Evolutionary conservation across 2,797 vertebrate species (phyloP), one percentile per base, ranked within the genome.

Genomic region (Galagoides demidoff): DNA sequence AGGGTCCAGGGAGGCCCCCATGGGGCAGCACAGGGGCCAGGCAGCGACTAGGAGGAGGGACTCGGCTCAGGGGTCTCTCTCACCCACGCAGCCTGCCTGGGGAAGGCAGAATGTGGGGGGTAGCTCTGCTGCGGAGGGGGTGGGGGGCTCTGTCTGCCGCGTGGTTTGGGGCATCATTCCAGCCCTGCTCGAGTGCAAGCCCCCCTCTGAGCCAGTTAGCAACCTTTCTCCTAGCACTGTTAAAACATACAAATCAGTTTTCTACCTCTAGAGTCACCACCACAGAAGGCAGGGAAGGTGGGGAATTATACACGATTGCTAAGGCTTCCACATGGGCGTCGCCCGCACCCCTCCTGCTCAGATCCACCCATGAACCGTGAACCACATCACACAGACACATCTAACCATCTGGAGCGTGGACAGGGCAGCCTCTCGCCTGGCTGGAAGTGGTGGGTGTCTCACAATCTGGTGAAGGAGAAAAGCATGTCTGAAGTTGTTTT

Each of bases 301-400:
- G 16, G 1, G 0, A 45, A 17, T 9, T 5, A 43, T 19, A 0
- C 8, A 4, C 1, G 1, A n/a, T 17, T 5, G 17, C 4, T 2
- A 1, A 2, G 4, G 34, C 20, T 20, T 31, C n/a, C 45, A 1
- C 5, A 9, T 10, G 63, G 39, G 39, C 25, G 7, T 2, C 16
- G 16, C 66, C 6, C 2, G 14, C 31, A 5, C 6, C 22, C 2
- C 29, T 20, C 23, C 34, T 2, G 19, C 31, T 70, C 37, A 4
- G 3, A 11, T 25, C 29, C 29, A 4, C 1, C 1, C 22, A 66
- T 45, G 3, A 5, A 29, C 83, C 45, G 57, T 57, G 3, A 5
- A 29, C 83, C 45, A 25, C 16, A 2, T 19, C 52, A 22, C 39
- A 10, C 0, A 1, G 49, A 34, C 78, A 7, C 12, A 5, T 6